Evolutionary conservation across 1,140 invertebrate genomes (phyloP).

Genomic region (Leguminivora glycinivorella): DNA sequence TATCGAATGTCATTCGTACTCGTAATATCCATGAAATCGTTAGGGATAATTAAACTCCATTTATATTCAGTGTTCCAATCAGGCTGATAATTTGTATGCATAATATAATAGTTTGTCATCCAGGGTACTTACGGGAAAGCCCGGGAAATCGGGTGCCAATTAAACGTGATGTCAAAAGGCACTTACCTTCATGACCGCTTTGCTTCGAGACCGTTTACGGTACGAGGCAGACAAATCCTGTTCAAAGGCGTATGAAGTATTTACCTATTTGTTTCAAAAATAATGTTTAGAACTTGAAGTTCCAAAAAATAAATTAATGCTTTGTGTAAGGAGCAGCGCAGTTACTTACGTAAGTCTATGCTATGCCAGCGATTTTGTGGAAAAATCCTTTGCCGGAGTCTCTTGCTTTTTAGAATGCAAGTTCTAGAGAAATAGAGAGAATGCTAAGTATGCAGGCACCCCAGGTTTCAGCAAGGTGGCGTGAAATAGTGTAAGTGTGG

Average conservation of each 20-base stretch:
- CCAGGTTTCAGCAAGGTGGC: not conserved
- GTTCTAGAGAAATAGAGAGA: not conserved
- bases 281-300: no score
- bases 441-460: not conserved
- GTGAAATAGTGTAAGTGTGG: not conserved
- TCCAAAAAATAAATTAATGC: no score
- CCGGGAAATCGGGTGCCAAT: no score
- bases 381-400: slow-evolving; percentile 1
- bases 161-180: not conserved
- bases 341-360: no score
- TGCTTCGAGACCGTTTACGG: not conserved
- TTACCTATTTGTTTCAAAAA: no score
- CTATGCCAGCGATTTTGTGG: no score
- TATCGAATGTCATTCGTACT: not conserved
- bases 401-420: not conserved
- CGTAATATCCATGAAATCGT: not conserved
- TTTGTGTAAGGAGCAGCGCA: no score
- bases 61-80: not conserved
- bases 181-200: no score
- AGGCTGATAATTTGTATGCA: not conserved
- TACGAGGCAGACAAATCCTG: not conserved
- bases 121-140: not conserved
- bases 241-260: not conserved
- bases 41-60: slow-evolving; percentile 1
- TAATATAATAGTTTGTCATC: not conserved